A percentile compares a stretch with the other conserved stretches of the same genome.
These are phyloP conservation scores for Agonum fuliginosum DNA, from an alignment of 2,888 invertebrate genomes.

Conservation along the genomic window DNA sequence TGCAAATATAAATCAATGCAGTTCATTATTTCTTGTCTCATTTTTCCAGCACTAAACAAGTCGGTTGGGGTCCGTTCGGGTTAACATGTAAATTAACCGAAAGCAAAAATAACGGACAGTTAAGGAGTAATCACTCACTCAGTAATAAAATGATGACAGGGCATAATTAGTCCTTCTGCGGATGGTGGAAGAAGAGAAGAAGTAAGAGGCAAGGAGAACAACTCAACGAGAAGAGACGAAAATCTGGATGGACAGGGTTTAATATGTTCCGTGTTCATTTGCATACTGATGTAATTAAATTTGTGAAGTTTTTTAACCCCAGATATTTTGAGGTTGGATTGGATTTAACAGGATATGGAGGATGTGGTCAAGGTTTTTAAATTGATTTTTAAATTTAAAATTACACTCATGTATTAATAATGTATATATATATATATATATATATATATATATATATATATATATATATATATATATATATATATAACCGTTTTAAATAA, in stretches of 20 bases:
- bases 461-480: too few relatives aligned
- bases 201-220: not conserved
- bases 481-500: too few relatives aligned
- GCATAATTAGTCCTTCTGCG: constrained; percentile 49
- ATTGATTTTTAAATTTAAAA: not conserved
- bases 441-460: too few relatives aligned
- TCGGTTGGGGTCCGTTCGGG: not conserved
- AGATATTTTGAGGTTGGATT: constrained; percentile 1
- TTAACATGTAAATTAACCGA: constrained; percentile 52
- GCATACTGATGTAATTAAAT: constrained; percentile 41
- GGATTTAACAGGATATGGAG: constrained; percentile 8
- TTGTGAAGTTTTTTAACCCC: constrained; percentile 26
- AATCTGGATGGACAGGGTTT: constrained; percentile 38
- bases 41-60: constrained; percentile 38
- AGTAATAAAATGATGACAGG: constrained; percentile 57
- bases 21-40: constrained; percentile 37
- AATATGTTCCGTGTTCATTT: constrained; percentile 42
- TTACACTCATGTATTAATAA: too few relatives aligned
- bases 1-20: constrained; percentile 45
- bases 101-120: constrained; percentile 50
- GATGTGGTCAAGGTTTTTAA: constrained; percentile 5
- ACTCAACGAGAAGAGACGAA: constrained; percentile 20
- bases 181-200: constrained; percentile 7
- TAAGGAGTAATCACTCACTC: constrained; percentile 56
- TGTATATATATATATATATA: too few relatives aligned